Evolutionary conservation across 2,113 vertebrate species (phyloP).

Genomic region (Chloropsis hardwickii): DNA sequence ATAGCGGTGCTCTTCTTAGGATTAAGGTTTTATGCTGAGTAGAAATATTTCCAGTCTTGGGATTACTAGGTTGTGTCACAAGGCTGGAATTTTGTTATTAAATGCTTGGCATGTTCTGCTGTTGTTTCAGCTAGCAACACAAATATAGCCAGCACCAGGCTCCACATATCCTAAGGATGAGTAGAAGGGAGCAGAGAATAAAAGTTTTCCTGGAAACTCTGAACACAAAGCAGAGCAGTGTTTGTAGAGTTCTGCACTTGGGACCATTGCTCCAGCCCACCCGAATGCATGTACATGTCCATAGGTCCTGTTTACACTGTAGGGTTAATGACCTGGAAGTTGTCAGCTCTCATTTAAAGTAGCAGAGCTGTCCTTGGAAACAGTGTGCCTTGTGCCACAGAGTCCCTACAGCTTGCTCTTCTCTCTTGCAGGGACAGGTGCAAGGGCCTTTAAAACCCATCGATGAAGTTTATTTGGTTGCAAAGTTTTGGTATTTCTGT

Average conservation of each 20-base stretch:
- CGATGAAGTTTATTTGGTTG: not conserved
- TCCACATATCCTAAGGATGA: not conserved
- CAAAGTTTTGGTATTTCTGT: not conserved
- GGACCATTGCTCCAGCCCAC: not conserved
- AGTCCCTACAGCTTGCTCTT: not conserved
- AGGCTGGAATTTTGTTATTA: constrained; percentile 66
- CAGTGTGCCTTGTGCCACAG: not conserved
- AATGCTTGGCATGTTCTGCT: constrained; percentile 46
- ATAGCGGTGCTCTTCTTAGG: not conserved
- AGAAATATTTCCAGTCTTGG: constrained; percentile 12
- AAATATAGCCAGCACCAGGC: not conserved
- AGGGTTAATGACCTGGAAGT: not conserved
- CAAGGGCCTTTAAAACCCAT: not conserved
- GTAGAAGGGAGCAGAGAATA: not conserved
- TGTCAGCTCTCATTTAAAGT: not conserved
- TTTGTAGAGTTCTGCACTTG: not conserved
- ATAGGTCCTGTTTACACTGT: not conserved
- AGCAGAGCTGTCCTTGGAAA: not conserved
- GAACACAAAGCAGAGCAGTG: not conserved
- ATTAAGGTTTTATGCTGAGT: not conserved
- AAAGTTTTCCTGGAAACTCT: not conserved
- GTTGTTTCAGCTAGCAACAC: constrained; percentile 51
- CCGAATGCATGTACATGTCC: not conserved
- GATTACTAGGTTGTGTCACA: constrained; percentile 55
- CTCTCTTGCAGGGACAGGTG: not conserved